Conservation (phyloP, 1,140 invertebrate genomes). For the Drosophila repleta region DNA sequence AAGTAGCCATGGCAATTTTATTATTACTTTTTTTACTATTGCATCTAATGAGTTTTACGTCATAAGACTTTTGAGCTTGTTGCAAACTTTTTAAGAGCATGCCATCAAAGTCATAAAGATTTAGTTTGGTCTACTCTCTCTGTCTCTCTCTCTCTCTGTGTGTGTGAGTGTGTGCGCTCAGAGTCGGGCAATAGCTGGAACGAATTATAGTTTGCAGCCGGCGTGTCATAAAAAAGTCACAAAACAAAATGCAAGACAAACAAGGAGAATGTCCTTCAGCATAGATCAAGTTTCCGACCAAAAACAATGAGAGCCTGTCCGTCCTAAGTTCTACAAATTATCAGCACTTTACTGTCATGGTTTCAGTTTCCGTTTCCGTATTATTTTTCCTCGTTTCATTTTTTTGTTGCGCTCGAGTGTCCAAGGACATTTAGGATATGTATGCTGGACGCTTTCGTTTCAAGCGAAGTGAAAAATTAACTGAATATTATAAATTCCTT, state of each 20-base stretch:
- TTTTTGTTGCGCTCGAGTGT: background rate
- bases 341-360: constrained; percentile 61
- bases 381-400: background rate
- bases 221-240: constrained; percentile 45
- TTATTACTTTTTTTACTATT: constrained; percentile 7
- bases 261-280: constrained; percentile 33
- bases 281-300: constrained; percentile 41
- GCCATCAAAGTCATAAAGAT: constrained; percentile 9
- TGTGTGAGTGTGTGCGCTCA: background rate
- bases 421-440: constrained; percentile 44
- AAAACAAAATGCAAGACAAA: constrained; percentile 32
- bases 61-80: constrained; percentile 15
- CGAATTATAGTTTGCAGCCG: constrained; percentile 45
- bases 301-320: constrained; percentile 28
- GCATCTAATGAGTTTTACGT: constrained; percentile 37
- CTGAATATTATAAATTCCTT: constrained; percentile 80
- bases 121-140: background rate
- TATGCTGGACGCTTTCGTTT: constrained; percentile 22
- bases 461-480: constrained; percentile 75
- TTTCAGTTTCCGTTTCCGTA: constrained; percentile 36
- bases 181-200: constrained; percentile 26
- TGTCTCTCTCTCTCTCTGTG: no score
- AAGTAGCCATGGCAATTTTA: constrained; percentile 11
- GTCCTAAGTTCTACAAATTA: constrained; percentile 61
- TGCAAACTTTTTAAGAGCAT: constrained; percentile 15